Percentiles rank a stretch among this genome's conserved stretches.
These are phyloP conservation scores for Enteromius treurensis DNA, from an alignment of 2,797 vertebrate genomes.

Conservation along the genomic window DNA sequence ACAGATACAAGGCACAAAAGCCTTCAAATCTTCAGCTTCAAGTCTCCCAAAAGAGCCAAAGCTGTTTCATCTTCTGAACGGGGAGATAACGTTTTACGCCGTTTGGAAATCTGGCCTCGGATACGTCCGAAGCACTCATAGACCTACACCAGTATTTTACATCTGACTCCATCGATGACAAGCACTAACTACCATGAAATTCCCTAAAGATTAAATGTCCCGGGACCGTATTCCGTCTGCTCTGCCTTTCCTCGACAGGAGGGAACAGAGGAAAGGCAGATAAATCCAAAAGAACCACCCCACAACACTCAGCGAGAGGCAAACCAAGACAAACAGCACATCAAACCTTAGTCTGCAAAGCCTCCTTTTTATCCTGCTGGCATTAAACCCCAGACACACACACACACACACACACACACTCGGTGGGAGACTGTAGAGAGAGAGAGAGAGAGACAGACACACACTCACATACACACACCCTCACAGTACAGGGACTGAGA, in stretches of 20 bases:
- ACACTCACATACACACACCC: slow-evolving; percentile 47
- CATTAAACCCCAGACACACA: slow-evolving; percentile 63
- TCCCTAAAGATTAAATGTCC: slow-evolving; percentile 82
- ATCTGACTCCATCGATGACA: slow-evolving; percentile 79
- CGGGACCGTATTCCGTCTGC: slow-evolving; percentile 70
- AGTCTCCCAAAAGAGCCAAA: slow-evolving; percentile 14
- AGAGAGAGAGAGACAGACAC: slow-evolving; percentile 46
- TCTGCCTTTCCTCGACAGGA: slow-evolving; percentile 65
- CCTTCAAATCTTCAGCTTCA: background rate
- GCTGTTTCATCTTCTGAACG: slow-evolving; percentile 31
- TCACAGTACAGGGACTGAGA: slow-evolving; percentile 42
- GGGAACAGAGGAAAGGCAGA: slow-evolving; percentile 65
- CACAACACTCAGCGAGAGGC: slow-evolving; percentile 61
- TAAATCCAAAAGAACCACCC: slow-evolving; percentile 63
- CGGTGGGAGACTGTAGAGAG: slow-evolving; percentile 50
- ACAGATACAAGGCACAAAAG: slow-evolving; percentile 42
- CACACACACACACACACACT: slow-evolving; percentile 40
- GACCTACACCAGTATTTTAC: slow-evolving; percentile 74
- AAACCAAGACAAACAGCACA: slow-evolving; percentile 71
- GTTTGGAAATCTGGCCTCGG: slow-evolving; percentile 62
- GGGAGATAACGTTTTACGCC: slow-evolving; percentile 42
- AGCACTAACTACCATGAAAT: slow-evolving; percentile 82
- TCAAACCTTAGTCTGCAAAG: slow-evolving; percentile 68
- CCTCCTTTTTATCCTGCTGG: slow-evolving; percentile 67
- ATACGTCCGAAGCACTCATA: slow-evolving; percentile 67